Conservation (phyloP, 2,797 vertebrate species). For the Pipistrellus nathusii region DNA sequence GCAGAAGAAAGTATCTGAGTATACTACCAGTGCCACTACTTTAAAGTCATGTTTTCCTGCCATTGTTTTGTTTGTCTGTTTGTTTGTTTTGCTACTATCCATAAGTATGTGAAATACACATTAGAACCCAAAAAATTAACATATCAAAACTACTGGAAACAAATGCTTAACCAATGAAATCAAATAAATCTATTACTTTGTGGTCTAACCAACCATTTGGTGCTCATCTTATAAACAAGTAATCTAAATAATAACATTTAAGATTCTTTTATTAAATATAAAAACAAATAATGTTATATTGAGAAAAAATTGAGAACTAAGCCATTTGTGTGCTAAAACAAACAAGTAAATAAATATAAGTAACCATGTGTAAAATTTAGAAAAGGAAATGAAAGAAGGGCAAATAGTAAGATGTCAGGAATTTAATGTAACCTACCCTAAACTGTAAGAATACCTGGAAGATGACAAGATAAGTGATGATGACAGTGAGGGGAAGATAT, state of each 20-base stretch:
- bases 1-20: neutral
- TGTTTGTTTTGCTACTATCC: neutral
- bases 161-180: constrained; percentile 10
- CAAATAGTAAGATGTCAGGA: constrained; percentile 21
- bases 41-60: neutral
- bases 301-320: constrained; percentile 34
- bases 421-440: constrained; percentile 15
- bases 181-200: neutral
- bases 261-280: neutral
- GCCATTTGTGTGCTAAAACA: neutral
- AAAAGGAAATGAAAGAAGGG: neutral
- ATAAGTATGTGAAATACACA: neutral
- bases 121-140: neutral
- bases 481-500: neutral
- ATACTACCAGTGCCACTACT: neutral
- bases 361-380: neutral
- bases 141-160: neutral
- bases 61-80: neutral
- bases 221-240: neutral
- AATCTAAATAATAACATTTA: neutral
- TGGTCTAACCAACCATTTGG: neutral
- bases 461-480: neutral
- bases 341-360: constrained; percentile 39
- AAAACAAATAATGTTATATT: neutral
- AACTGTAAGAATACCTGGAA: constrained; percentile 23